A percentile compares a stretch with the other conserved stretches of the same genome.
Evolutionary conservation across 2,797 vertebrate genomes (phyloP).

Genomic region (Botia kubotai): DNA sequence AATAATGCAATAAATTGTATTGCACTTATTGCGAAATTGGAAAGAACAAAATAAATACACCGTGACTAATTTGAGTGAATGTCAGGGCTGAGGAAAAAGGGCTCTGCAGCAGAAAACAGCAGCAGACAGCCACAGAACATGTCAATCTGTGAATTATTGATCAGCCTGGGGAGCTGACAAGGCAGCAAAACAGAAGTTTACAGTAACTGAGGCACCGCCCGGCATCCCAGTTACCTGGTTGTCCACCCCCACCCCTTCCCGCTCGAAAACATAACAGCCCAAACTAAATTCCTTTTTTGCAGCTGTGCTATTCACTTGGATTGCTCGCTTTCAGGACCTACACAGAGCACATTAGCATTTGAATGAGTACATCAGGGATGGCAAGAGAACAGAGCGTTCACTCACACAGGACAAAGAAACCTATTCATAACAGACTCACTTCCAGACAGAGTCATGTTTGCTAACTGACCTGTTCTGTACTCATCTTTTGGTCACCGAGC

Average conservation of each 20-base stretch:
- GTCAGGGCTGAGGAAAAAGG: conserved; percentile 3
- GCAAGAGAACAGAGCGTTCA: conserved; percentile 24
- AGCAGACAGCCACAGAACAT: conserved; percentile 37
- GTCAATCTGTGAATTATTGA: conserved; percentile 58
- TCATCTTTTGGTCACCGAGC: conserved; percentile 30
- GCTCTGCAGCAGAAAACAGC: conserved; percentile 28
- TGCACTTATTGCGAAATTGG: conserved; percentile 7
- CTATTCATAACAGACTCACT: conserved; percentile 38
- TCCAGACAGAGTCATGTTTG: conserved; percentile 7
- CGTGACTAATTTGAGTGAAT: conserved; percentile 9
- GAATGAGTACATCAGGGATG: conserved; percentile 32
- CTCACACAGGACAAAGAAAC: conserved; percentile 31
- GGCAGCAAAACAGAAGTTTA: conserved; percentile 43
- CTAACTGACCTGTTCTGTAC: conserved; percentile 8
- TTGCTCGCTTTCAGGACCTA: conserved; percentile 33
- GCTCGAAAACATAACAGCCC: conserved; percentile 3
- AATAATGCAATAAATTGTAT: background rate
- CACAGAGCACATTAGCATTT: conserved; percentile 15
- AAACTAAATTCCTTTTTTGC: conserved; percentile 17
- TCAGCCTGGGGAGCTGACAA: conserved; percentile 43
- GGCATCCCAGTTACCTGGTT: conserved; percentile 18
- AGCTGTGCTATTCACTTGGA: conserved; percentile 6
- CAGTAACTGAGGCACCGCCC: conserved; percentile 12
- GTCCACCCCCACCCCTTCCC: background rate
- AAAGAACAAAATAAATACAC: conserved; percentile 6